Evolutionary conservation across 2,888 invertebrate genomes (phyloP), one percentile per base, ranked within the genome.

Genomic region (Prostheceraeus crozeri): DNA sequence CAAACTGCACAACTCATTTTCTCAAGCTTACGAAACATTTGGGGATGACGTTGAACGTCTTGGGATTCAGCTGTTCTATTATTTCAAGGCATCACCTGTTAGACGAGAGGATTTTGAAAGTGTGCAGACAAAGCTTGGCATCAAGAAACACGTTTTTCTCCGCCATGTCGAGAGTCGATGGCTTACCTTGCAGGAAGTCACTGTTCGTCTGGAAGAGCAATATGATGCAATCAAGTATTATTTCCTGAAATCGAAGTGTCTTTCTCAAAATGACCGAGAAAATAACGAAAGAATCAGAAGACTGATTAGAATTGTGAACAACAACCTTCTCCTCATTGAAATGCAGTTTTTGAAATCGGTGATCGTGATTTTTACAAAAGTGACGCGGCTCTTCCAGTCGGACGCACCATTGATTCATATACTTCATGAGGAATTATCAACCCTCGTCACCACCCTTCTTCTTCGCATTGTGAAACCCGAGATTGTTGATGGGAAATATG

Each of bases 61-160:
- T 40, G 40, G 40, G 14, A 40, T 40, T 40, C 16, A 40, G 19
- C 19, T 40, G 19, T 40, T 16, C 19, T 40, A 40, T 21, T 4
- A 16, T 4, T 40, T 40, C 40, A 40, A 40, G 19, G 40, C 40
- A 16, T 40, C 40, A 40, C 40, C 40, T 40, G 40, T n/a, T 21
- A 40, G 19, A 40, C 40, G 40, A 40, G 40, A 40, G 19, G 40
- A 40, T 21, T 40, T 40, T 40, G 40, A 40, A 40, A 40, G 19
- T 8, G 19, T 40, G 14, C 40, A 40, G 19, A 21, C 14, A n/a
- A 40, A 40, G 40, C 19, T 40, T 21, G 19, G 19, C 19, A n/a
- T 40, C 40, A 40, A 40, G 19, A 40, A 40, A 4, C 40, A 40
- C 19, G 40, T 40, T 40, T 40, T 40, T 40, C 40, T 40, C 40